Percentiles rank a stretch among this genome's conserved stretches.
These are phyloP conservation scores for Siderastrea siderea DNA, from an alignment of 92 coral and sea anemone species.

Conservation along the genomic window DNA sequence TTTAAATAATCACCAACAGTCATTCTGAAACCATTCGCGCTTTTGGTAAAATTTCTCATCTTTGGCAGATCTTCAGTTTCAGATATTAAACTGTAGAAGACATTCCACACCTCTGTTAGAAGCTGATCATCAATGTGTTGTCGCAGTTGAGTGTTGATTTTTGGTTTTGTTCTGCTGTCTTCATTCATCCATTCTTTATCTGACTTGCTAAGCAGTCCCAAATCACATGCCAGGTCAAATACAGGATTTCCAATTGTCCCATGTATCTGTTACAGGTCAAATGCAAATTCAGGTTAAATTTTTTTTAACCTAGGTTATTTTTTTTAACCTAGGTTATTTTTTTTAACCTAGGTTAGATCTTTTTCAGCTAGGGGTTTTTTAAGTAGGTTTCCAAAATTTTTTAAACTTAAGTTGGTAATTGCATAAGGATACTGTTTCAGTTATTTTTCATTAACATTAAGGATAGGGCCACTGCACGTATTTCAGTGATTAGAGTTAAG, in stretches of 20 bases:
- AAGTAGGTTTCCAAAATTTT: too few species aligned
- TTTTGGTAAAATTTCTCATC: conserved; percentile 1
- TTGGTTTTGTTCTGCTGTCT: conserved; percentile 7
- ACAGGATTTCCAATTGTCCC: conserved; percentile 52
- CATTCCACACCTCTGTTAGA: conserved; percentile 35
- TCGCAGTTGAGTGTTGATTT: neutral
- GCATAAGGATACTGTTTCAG: too few species aligned
- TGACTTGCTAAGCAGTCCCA: neutral
- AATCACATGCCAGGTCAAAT: conserved; percentile 49
- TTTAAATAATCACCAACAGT: conserved; percentile 45
- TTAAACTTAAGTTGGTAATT: too few species aligned
- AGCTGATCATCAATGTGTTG: conserved; percentile 3
- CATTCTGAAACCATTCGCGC: neutral
- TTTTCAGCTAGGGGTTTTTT: too few species aligned
- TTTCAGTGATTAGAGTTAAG: too few species aligned
- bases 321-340: too few species aligned
- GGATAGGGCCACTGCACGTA: too few species aligned
- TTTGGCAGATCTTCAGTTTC: conserved; percentile 15
- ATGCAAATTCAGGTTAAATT: too few species aligned
- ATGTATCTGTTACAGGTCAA: too few species aligned
- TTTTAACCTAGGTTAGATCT: too few species aligned
- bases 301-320: too few species aligned
- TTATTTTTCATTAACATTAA: too few species aligned
- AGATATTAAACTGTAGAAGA: neutral
- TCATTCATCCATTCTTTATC: conserved; percentile 21